Conservation (phyloP, 2,113 vertebrate genomes). For the Erythrolamprus reginae region DNA sequence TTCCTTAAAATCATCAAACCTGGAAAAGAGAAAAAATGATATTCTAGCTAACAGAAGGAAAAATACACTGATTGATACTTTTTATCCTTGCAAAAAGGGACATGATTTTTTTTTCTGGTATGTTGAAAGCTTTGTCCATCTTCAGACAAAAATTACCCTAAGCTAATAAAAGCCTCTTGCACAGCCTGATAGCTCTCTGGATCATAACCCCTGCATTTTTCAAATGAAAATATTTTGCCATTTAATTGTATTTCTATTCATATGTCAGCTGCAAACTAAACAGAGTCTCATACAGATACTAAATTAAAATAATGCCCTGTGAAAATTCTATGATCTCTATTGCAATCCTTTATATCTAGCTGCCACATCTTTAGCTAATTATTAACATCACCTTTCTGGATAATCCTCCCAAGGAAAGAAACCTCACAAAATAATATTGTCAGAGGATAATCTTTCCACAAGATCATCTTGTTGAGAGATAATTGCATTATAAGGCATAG, state of each 20-base stretch:
- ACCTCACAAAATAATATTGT: slow-evolving; percentile 48
- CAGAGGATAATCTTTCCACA: slow-evolving; percentile 46
- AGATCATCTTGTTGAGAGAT: slow-evolving; percentile 33
- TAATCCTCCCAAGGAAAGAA: slow-evolving; percentile 48
- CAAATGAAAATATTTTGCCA: neutral
- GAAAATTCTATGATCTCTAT: slow-evolving; percentile 15
- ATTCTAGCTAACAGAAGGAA: neutral
- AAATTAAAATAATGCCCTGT: slow-evolving; percentile 17
- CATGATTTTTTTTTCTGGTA: neutral
- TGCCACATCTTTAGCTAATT: slow-evolving; percentile 42
- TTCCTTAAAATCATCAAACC: neutral
- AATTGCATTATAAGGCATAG: slow-evolving; percentile 44
- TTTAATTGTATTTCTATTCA: neutral
- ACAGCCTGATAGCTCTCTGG: neutral
- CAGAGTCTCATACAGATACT: neutral
- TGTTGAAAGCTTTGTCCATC: neutral
- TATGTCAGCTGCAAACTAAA: neutral
- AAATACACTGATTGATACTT: neutral
- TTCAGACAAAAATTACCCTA: neutral
- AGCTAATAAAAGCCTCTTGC: neutral
- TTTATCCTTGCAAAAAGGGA: neutral
- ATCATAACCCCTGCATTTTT: neutral
- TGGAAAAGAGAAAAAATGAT: neutral
- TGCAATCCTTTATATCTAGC: slow-evolving; percentile 28
- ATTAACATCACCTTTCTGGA: slow-evolving; percentile 36